Base-by-base conservation (phyloP, 2,888 invertebrate genomes). In the Agonopterix subpropinquella region DNA sequence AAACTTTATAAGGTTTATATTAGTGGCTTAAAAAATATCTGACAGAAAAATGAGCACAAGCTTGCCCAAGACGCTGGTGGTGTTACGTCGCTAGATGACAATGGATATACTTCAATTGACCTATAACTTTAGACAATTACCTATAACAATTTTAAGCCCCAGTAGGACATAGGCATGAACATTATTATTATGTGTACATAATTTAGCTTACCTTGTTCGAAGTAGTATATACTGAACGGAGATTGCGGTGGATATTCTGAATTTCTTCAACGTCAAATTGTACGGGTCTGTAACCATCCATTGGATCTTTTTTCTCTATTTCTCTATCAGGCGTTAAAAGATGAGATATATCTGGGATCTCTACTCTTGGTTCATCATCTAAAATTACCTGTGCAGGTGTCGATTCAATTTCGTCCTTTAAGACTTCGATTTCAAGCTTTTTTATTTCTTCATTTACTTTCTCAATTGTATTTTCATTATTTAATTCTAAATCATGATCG, bases 181-280 rank as follows among this genome's bases (percentile, higher is more conserved):
- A 18, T 18, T 2, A 18, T 18, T n/a, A n/a, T 2, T 18, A 18
- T 18, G 18, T 18, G 18, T 18, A 18, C 3, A 5, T 28, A 28
- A 28, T 28, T 28, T 28, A 28, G 7, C 28, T 28, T 28, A 28
- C 28, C 28, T 28, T 28, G 28, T 28, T 28, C 28, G 28, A 28
- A 28, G 28, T 5, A 5, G 5, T 28, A 28, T 39, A 11, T 3
- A 11, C 8, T n/a, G 47, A 18, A 4, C 43, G 43, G n/a, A 47
- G 28, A 39, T 49, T 47, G 10, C 44, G 41, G n/a, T 44, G 18
- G 13, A 39, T 42, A 36, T 41, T 36, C 8, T 42, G 45, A 5
- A 63, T 52, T 18, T 62, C 64, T 36, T 67, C 68, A 1, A 66
- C 64, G 15, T 66, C 58, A 37, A 70, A 70, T 10, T 59, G 56